Evolutionary conservation across 2,888 invertebrate genomes (phyloP).

Genomic region (Parasteatoda lunata): DNA sequence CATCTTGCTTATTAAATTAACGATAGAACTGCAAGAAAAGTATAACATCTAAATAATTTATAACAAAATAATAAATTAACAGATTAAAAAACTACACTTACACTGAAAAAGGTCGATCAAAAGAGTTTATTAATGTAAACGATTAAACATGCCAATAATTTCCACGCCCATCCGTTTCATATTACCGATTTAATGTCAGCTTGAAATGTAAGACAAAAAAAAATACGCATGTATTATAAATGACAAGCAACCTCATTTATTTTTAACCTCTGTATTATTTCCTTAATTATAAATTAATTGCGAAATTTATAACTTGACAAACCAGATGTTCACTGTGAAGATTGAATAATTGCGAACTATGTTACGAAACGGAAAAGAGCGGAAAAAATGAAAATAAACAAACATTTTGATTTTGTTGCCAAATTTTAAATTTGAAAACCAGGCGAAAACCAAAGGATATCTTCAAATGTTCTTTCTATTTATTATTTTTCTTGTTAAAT

Average conservation of each 20-base stretch:
- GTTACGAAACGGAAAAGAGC: not conserved
- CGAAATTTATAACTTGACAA: not conserved
- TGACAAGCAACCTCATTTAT: not conserved
- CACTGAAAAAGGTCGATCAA: too few relatives aligned
- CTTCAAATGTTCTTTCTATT: too few relatives aligned
- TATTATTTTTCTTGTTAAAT: not conserved
- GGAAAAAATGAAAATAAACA: not conserved
- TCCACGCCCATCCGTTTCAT: slow-evolving; percentile 5
- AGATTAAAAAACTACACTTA: too few relatives aligned
- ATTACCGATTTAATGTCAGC: not conserved
- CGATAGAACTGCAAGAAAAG: too few relatives aligned
- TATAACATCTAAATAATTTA: too few relatives aligned
- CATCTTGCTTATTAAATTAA: slow-evolving; percentile 2
- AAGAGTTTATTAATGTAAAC: not conserved
- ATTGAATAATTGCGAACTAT: not conserved
- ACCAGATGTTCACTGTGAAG: not conserved
- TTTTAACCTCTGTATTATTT: not conserved
- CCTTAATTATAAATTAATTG: not conserved
- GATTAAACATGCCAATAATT: not conserved
- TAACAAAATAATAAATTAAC: too few relatives aligned
- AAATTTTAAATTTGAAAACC: too few relatives aligned
- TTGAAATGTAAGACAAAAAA: too few relatives aligned
- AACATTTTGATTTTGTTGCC: slow-evolving; percentile 1
- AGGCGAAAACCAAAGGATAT: not conserved
- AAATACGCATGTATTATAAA: not conserved